Evolutionary conservation across 2,113 vertebrate genomes (phyloP), one percentile per base, ranked within the genome.

Genomic region (Hippocampus mohnikei): DNA sequence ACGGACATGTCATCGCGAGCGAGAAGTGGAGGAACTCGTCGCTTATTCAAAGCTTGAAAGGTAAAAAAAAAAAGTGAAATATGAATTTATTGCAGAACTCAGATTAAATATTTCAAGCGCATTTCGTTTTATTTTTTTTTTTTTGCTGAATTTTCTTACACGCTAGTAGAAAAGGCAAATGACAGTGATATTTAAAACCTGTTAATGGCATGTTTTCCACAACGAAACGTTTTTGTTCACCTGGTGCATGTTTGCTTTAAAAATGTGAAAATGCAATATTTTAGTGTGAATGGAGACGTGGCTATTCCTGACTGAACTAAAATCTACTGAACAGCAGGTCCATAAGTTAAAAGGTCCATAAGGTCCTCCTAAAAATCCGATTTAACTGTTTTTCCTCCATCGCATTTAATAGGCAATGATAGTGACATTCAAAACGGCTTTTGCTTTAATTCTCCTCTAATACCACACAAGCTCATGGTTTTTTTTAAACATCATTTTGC

Each of bases 1-100:
- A 88, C 0, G 96, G 96, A 18, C 94, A 97, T 0, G 16, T 95
- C 0, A 74, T 97, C 53, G 90, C 90, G 72, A 87, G 77, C 52
- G 93, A 95, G 72, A 96, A 92, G 70, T 98, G 96, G 96, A 94
- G 94, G 61, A 91, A 91, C 1, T 95, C 95, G 0, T 78, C 90
- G 16, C 75, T 98, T 29, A 81, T 89, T n/a, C 91, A 91, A 20
- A 88, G 62, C 27, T 81, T 97, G 44, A 95, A 93, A 89, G 95
- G 96, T 97, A 65, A 58, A 1, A 33, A 18, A 3, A 15, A 5
- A 6, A 50, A 1, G 16, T 8, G 16, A 18, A 16, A 42, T 56
- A 59, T 72, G 0, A 41, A n/a, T 7, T 23, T 8, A 10, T 9
- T 58, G 0, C 1, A 46, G 18, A 61, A 15, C 1, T 16, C 2